These are phyloP conservation scores for Liasis olivaceus DNA, from an alignment of 2,797 vertebrate species.

Conservation along the genomic window DNA sequence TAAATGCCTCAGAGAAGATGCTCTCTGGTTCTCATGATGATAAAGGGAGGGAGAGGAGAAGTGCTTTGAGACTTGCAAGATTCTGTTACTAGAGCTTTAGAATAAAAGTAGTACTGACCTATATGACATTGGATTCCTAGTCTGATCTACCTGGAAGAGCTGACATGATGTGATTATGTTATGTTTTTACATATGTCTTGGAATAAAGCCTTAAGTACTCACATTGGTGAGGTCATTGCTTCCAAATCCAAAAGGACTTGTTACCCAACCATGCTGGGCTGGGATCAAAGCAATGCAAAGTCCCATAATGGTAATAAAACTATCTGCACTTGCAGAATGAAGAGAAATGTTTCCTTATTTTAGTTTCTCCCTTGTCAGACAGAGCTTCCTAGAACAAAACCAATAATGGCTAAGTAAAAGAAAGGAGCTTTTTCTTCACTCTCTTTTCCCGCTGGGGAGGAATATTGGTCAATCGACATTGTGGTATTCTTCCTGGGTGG, in stretches of 20 bases:
- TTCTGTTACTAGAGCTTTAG: background rate
- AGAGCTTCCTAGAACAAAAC: background rate
- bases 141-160: background rate
- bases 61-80: background rate
- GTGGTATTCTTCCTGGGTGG: background rate
- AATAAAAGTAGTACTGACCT: background rate
- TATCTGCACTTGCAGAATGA: background rate
- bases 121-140: background rate
- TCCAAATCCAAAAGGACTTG: background rate
- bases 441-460: background rate
- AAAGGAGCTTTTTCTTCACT: background rate
- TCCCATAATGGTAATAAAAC: background rate
- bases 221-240: background rate
- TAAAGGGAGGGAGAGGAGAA: background rate
- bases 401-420: background rate
- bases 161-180: background rate
- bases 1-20: background rate
- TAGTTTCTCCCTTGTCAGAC: background rate
- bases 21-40: background rate
- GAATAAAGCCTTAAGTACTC: background rate
- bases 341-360: background rate
- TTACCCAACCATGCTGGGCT: background rate
- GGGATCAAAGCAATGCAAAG: background rate
- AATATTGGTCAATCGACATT: background rate
- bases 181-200: background rate